A percentile compares a stretch with the other conserved stretches of the same genome.
Conservation (phyloP, 2,888 invertebrate genomes). For the Dioctria linearis region DNA sequence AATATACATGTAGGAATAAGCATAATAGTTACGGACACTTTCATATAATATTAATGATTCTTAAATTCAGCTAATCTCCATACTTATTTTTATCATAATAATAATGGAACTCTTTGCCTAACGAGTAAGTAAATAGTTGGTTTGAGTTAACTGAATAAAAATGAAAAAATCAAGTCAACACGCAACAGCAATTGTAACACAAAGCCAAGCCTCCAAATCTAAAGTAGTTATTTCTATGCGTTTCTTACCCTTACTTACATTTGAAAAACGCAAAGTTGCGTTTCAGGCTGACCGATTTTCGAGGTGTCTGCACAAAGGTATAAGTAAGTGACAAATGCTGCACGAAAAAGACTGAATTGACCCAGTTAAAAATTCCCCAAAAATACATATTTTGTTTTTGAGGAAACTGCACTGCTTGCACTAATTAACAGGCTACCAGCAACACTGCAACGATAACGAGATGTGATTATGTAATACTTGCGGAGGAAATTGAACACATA, state of each 20-base stretch:
- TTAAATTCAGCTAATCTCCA: too few relatives aligned
- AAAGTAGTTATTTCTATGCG: not conserved
- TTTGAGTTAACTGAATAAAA: too few relatives aligned
- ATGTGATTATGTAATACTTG: not conserved
- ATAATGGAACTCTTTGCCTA: too few relatives aligned
- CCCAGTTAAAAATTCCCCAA: not conserved
- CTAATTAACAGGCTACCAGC: too few relatives aligned
- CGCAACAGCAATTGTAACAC: conserved; percentile 9
- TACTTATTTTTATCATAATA: too few relatives aligned
- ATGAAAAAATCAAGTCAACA: not conserved
- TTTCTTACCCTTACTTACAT: not conserved
- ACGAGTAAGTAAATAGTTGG: too few relatives aligned
- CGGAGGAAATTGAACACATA: not conserved
- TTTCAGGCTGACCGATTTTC: conserved; percentile 14
- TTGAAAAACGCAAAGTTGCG: conserved; percentile 26
- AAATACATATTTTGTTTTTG: too few relatives aligned
- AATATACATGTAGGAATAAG: too few relatives aligned
- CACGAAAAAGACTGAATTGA: not conserved
- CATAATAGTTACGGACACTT: too few relatives aligned
- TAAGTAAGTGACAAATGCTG: too few relatives aligned
- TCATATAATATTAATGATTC: too few relatives aligned
- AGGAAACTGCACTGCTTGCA: too few relatives aligned
- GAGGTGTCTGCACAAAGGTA: not conserved
- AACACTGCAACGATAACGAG: not conserved
- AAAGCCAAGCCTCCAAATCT: not conserved